A percentile compares a stretch with the other conserved stretches of the same genome.
Conservation (phyloP, 2,113 vertebrate species). For the Canis aureus region DNA sequence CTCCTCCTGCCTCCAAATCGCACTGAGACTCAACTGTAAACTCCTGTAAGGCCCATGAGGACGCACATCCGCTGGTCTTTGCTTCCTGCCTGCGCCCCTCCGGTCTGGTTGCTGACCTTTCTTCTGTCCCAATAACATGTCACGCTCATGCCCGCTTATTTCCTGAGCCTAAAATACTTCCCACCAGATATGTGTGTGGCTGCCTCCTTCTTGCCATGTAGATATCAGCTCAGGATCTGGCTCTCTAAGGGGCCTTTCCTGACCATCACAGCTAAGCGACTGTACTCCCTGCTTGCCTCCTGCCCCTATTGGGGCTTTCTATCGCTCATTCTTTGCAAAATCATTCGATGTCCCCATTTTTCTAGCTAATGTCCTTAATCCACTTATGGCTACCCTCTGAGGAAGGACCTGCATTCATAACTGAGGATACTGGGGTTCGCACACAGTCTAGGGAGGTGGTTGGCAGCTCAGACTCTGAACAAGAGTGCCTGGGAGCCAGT, state of each 20-base stretch:
- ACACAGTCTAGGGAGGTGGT: accelerated
- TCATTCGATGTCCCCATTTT: not conserved
- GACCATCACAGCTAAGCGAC: not conserved
- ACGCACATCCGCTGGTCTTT: accelerated
- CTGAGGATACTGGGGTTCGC: not conserved
- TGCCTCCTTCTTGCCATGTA: not conserved
- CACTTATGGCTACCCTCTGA: not conserved
- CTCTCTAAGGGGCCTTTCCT: not conserved
- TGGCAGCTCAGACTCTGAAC: not conserved
- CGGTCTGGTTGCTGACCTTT: too few species aligned
- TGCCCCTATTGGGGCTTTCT: not conserved
- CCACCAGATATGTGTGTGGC: not conserved
- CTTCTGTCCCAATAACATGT: not conserved
- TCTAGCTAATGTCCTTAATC: not conserved
- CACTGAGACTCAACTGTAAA: not conserved
- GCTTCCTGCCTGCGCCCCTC: too few species aligned
- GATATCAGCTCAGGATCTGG: not conserved
- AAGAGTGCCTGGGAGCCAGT: not conserved
- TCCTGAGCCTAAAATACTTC: not conserved
- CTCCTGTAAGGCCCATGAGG: not conserved
- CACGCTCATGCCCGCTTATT: not conserved
- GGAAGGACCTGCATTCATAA: not conserved
- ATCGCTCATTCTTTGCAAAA: not conserved
- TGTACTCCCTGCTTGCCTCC: accelerated
- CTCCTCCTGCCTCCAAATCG: too few species aligned